Evolutionary conservation across 1,140 invertebrate genomes (phyloP).

Genomic region (Drosophila subpulchrella): DNA sequence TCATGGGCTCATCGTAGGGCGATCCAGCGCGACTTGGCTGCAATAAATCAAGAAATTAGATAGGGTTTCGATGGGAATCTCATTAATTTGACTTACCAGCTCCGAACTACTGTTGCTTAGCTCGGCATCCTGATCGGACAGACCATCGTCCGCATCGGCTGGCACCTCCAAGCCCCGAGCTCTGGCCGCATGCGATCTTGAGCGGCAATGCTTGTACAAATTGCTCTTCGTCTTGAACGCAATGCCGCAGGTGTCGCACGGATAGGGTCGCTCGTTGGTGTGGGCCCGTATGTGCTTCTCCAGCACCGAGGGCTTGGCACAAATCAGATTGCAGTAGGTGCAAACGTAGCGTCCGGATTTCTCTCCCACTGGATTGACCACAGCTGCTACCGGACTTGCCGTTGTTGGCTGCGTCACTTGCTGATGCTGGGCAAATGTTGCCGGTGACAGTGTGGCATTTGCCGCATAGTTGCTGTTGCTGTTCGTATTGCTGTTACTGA

Average conservation of each 20-base stretch:
- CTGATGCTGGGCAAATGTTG: slow-evolving; percentile 72
- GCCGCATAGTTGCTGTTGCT: slow-evolving; percentile 55
- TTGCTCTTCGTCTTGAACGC: slow-evolving; percentile 98
- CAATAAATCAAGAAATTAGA: background rate
- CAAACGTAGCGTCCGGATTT: slow-evolving; percentile 90
- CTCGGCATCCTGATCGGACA: slow-evolving; percentile 85
- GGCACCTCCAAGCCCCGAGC: slow-evolving; percentile 87
- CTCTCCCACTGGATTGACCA: slow-evolving; percentile 16
- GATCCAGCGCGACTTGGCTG: slow-evolving; percentile 77
- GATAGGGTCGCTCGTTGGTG: slow-evolving; percentile 96
- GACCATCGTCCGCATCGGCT: slow-evolving; percentile 85
- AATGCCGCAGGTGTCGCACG: slow-evolving; percentile 94
- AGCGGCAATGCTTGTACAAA: slow-evolving; percentile 94
- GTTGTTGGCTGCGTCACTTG: slow-evolving; percentile 69
- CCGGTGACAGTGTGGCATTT: slow-evolving; percentile 59
- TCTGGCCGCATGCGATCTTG: slow-evolving; percentile 91
- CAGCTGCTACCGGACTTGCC: background rate
- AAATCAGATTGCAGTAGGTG: slow-evolving; percentile 93
- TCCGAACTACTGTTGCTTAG: slow-evolving; percentile 83
- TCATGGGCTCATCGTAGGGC: slow-evolving; percentile 71
- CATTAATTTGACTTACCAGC: slow-evolving; percentile 54
- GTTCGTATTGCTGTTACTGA: slow-evolving; percentile 48
- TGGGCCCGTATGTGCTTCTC: slow-evolving; percentile 97
- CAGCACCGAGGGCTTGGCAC: slow-evolving; percentile 96
- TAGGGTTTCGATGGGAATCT: too few species aligned